Base-by-base conservation (phyloP, 2,797 vertebrate genomes). In the Alectoris magna region DNA sequence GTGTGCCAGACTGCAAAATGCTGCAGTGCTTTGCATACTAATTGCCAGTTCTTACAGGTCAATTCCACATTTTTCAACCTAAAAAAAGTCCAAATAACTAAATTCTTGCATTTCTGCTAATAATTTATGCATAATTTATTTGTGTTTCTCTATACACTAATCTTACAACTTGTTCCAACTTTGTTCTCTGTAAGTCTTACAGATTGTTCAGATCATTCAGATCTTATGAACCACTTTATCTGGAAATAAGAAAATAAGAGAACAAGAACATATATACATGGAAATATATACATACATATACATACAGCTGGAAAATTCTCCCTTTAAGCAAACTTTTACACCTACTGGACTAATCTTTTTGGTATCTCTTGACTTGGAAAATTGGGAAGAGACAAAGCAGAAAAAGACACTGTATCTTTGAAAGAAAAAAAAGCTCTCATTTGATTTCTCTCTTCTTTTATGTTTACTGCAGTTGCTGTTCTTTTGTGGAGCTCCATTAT, bases 41-140 rank as follows among this genome's bases (percentile, higher is more conserved):
- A 68, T 51, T 77, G 58, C 58, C 78, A 94, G 60, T 39, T 49
- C 71, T 56, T 64, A 18, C 56, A 48, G 91, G 71, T 51, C 72
- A 67, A 72, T 64, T 91, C 66, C 75, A 87, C 22, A n/a, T 67
- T 81, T 94, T 88, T 91, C 53, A 76, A 84, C 91, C 71, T 90
- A 90, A 88, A 95, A 87, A 53, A 53, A 17, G 29, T 29, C 80
- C 18, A 94, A 87, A 87, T 73, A 91, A 91, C 56, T 15, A 31
- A 90, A 90, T 84, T 82, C 53, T 82, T 95, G 62, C 6, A 46
- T 53, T 60, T 91, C 91, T 86, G 26, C 81, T 90, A 90, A 59
- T 69, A 77, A 87, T 90, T 88, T 91, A 63, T 94, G 72, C 84
- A 74, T 44, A 87, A 72, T n/a, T 85, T 90, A 79, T 79, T 31